Evolutionary conservation across 2,113 vertebrate species (phyloP), one percentile per base, ranked within the genome.

Genomic region (Peromyscus maniculatus): DNA sequence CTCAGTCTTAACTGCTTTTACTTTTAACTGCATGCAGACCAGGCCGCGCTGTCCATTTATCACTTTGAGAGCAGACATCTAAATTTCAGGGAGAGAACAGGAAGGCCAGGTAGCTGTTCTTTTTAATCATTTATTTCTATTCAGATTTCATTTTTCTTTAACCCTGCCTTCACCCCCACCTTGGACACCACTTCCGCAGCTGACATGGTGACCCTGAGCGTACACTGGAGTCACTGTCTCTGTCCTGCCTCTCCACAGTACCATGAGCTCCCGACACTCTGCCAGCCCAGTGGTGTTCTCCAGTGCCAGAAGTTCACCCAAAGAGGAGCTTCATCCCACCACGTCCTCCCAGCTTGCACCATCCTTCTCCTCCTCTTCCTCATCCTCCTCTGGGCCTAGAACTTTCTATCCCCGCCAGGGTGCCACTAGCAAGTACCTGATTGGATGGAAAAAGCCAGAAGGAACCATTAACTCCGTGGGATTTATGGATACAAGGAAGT

Each of bases 381-480:
- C 99, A 0, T 99, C 99, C 33, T 99, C 99, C 0, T 99, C 99
- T 0, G 99, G 99, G 66, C 99, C 99, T 91, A 99, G 99, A 98
- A 99, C 99, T 97, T 99, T 99, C 99, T 99, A 99, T 98, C 99
- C 99, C 31, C 99, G 99, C 86, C 99, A 99, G 98, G 99, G 99
- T 46, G 99, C 99, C 94, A 99, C 99, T 93, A 99, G 99, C 99
- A 99, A 99, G 98, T 99, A 99, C 98, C 99, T 99, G 98, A 99
- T 99, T 0, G 99, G 99, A 97, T 99, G 99, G 99, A 99, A 99
- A 98, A 99, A 99, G 94, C 99, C 99, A 0, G 99, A 99, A 96
- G 99, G 99, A 98, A 99, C 99, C 98, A 99, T 99, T 98, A 99
- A 99, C 98, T 99, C 99, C 31, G 99, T 99, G 97, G 99, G 99